Conservation (phyloP, 2,113 vertebrate species). For the Furnarius figulus region DNA sequence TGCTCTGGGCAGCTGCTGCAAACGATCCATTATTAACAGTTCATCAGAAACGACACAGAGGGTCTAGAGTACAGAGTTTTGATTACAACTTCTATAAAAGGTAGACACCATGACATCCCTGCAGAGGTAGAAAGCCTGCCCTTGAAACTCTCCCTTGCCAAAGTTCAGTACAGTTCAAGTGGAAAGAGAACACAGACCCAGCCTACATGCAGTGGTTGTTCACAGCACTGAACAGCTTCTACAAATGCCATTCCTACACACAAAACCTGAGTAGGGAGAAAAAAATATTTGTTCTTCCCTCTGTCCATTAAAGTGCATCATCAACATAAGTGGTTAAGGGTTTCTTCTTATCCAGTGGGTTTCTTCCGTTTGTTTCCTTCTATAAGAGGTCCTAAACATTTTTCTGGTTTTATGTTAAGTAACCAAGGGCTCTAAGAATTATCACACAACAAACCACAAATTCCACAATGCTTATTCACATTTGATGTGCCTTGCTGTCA, state of each 20-base stretch:
- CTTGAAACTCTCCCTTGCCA: not conserved
- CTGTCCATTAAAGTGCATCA: not conserved
- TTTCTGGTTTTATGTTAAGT: not conserved
- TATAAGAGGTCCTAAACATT: not conserved
- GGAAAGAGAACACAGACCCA: not conserved
- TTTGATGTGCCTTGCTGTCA: accelerated
- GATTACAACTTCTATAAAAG: not conserved
- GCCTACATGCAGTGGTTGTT: not conserved
- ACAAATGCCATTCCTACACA: not conserved
- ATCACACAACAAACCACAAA: not conserved
- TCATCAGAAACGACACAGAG: too few species aligned
- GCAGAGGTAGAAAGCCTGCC: not conserved
- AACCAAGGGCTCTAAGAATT: not conserved
- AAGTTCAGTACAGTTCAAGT: not conserved
- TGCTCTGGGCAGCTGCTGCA: too few species aligned
- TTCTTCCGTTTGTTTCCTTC: not conserved
- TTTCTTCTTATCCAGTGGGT: not conserved
- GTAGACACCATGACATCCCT: not conserved
- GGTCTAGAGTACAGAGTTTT: too few species aligned
- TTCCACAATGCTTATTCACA: not conserved
- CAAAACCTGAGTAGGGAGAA: not conserved
- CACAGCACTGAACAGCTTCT: not conserved
- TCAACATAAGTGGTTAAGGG: not conserved
- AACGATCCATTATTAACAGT: too few species aligned
- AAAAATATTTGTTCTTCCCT: not conserved